Percentiles rank a stretch among this genome's conserved stretches.
Evolutionary conservation across 2,888 invertebrate species (phyloP).

Genomic region (Petrophora chlorosata): DNA sequence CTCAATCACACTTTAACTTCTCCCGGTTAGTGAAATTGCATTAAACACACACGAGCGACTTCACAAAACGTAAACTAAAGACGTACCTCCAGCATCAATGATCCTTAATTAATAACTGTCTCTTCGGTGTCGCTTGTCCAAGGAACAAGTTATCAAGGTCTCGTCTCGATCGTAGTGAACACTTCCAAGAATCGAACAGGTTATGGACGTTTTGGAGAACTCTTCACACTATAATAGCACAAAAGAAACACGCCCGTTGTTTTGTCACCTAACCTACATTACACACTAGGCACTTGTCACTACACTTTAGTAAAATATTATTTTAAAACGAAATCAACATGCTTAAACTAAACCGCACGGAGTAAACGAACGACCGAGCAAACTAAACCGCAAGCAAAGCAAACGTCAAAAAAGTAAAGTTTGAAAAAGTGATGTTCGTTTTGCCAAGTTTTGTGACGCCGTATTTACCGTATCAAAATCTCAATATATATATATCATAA

Average conservation of each 20-base stretch:
- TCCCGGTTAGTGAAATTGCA: conserved; percentile 38
- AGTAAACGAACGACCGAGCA: no score
- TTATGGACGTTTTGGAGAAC: conserved; percentile 58
- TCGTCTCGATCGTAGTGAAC: conserved; percentile 74
- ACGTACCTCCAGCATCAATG: conserved; percentile 84
- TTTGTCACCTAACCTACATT: conserved; percentile 11
- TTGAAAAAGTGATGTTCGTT: no score
- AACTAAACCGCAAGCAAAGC: no score
- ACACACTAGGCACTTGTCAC: no score
- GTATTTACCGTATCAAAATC: no score
- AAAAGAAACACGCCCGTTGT: conserved; percentile 5
- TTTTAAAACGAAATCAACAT: no score
- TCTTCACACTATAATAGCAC: conserved; percentile 31
- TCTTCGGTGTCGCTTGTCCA: conserved; percentile 76
- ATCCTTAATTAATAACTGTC: conserved; percentile 79
- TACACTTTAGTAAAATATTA: no score
- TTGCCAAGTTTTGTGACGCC: no score
- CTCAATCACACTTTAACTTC: conserved; percentile 65
- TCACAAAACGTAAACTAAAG: conserved; percentile 75
- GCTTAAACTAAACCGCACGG: no score
- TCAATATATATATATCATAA: no score
- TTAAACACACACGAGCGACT: conserved; percentile 63
- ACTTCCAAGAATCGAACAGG: conserved; percentile 77
- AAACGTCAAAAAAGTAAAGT: no score
- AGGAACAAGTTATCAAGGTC: conserved; percentile 84